Percentiles rank a stretch among this genome's conserved stretches.
These are phyloP conservation scores for Brachyhypopomus gauderio DNA, from an alignment of 2,113 vertebrate species.

Conservation along the genomic window DNA sequence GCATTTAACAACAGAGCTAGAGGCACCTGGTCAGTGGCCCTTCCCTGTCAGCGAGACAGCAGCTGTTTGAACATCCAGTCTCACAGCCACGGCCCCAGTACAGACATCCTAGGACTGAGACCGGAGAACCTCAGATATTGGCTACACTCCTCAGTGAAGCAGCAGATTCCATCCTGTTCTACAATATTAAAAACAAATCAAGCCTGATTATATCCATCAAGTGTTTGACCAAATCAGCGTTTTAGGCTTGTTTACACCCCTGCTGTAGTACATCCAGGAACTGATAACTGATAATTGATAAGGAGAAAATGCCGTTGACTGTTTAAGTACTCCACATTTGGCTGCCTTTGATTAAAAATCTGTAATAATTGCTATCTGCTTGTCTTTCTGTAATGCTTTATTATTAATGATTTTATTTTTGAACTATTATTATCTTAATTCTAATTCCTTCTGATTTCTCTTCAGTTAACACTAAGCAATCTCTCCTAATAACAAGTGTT, in stretches of 20 bases:
- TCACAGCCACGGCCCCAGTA: not conserved
- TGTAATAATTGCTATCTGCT: not conserved
- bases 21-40: not conserved
- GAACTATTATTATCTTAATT: too few species aligned
- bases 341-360: not conserved
- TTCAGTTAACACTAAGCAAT: conserved; percentile 1
- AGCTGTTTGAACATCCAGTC: not conserved
- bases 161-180: not conserved
- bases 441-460: not conserved
- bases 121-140: not conserved
- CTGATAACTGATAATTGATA: too few species aligned
- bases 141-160: not conserved
- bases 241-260: not conserved
- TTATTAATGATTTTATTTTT: conserved; percentile 13
- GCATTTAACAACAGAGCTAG: not conserved
- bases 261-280: not conserved
- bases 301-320: not conserved
- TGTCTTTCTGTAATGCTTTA: not conserved
- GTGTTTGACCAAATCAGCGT: too few species aligned
- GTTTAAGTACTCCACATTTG: not conserved
- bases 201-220: not conserved
- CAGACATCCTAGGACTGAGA: not conserved
- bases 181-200: not conserved
- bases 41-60: not conserved
- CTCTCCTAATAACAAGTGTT: conserved; percentile 1